These are phyloP conservation scores for Pomatostomus ruficeps DNA, from an alignment of 2,113 vertebrate genomes.

Conservation along the genomic window DNA sequence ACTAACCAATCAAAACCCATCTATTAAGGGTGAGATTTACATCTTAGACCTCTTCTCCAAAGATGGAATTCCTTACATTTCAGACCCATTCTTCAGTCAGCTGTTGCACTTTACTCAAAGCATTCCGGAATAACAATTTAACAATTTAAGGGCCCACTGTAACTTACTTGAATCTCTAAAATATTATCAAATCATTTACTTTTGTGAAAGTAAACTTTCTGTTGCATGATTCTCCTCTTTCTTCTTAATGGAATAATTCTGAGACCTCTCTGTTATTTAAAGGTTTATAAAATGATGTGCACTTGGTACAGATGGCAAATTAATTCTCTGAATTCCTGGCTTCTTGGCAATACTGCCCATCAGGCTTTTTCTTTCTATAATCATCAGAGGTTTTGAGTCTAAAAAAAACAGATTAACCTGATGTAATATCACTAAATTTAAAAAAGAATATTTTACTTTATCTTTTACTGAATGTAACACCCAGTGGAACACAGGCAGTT, in stretches of 20 bases:
- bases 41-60: background rate
- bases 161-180: accelerated
- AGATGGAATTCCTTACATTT: background rate
- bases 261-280: background rate
- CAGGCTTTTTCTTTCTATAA: background rate
- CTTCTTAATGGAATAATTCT: background rate
- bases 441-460: no score
- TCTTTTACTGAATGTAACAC: background rate
- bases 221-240: background rate
- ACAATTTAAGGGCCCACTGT: background rate
- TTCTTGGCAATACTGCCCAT: background rate
- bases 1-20: background rate
- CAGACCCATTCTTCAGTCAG: background rate
- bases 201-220: background rate
- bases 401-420: background rate
- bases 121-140: background rate
- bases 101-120: background rate
- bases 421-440: background rate
- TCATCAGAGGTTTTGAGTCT: background rate
- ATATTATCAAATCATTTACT: background rate
- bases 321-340: background rate
- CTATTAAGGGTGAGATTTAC: background rate
- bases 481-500: background rate
- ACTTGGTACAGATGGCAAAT: background rate
- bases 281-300: background rate